Evolutionary conservation across 2,888 invertebrate species (phyloP), one percentile per base, ranked within the genome.

Genomic region (Scaptomyza tumidula): DNA sequence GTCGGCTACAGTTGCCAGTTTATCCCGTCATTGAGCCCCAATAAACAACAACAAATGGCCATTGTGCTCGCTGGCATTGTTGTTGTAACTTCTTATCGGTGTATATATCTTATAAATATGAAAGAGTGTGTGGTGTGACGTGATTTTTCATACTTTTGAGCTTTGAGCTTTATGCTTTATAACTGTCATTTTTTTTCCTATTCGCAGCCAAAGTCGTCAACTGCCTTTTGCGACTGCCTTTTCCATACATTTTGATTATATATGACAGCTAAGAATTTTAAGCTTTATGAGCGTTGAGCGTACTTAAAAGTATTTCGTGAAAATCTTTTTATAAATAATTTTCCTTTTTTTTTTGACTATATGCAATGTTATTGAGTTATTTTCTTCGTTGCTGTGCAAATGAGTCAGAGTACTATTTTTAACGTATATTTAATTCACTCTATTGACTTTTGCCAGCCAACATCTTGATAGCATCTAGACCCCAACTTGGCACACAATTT

Each of bases 231-330:
- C 29, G 16, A 24, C 45, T 57, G 52, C 61, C 45, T 63, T 69
- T 77, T 41, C 60, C 61, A 53, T 74, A 69, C 60, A 64, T 73
- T 78, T 74, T 78, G 63, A 65, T 63, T 68, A 55, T 58, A 59
- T 58, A 59, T 80, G 78, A 74, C 81, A 71, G 64, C 43, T 50
- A 48, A n/a, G 78, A 57, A 69, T 69, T 61, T 69, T 59, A 37
- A 71, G 64, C 62, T 68, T 79, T 61, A 68, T 60, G 44, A 41
- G 49, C 45, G 53, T 54, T 49, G 35, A 13, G 2, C 6, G 5
- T 45, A 24, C 19, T 1, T 14, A 24, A 14, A 14, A 19, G 19
- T 67, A 33, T 45, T 10, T n/a, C 2, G 13, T 9, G 1, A 13
- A 44, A 33, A 48, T 45, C 49, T 39, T 59, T 50, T 35, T 7